Conservation (phyloP, 2,113 vertebrate genomes). For the Phoenicopterus ruber region DNA sequence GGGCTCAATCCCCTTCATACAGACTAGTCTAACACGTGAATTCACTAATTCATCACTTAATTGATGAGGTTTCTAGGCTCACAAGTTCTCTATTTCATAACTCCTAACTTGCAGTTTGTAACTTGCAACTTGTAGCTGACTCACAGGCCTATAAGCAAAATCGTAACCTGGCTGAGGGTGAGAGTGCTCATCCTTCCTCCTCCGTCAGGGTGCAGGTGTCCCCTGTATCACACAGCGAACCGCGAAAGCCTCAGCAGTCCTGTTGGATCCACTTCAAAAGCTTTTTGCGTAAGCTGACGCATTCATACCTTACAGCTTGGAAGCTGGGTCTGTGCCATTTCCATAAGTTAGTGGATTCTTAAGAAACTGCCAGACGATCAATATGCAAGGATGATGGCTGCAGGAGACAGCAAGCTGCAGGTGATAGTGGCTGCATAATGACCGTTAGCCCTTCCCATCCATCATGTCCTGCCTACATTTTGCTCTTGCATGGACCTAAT, state of each 20-base stretch:
- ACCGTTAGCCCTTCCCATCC: not conserved
- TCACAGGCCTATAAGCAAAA: fast-evolving
- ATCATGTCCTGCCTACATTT: fast-evolving
- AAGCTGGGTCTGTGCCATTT: not conserved
- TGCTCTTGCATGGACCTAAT: not conserved
- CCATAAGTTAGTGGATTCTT: fast-evolving
- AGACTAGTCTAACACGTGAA: not conserved
- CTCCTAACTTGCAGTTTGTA: not conserved
- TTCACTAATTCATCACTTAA: not conserved
- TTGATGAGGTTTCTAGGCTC: not conserved
- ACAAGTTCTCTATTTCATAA: not conserved
- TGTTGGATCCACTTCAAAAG: not conserved
- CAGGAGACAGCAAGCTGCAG: not conserved
- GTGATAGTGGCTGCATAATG: not conserved
- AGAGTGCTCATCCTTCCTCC: not conserved
- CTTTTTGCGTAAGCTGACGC: fast-evolving
- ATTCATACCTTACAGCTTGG: not conserved
- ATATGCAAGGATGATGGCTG: not conserved
- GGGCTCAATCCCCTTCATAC: not conserved
- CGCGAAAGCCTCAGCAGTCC: not conserved
- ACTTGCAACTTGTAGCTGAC: not conserved
- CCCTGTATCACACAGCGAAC: not conserved
- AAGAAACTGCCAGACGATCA: not conserved
- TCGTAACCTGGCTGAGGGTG: not conserved
- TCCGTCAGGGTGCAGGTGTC: not conserved